Evolutionary conservation across 1,140 invertebrate genomes (phyloP), one percentile per base, ranked within the genome.

Genomic region (Spodoptera frugiperda): DNA sequence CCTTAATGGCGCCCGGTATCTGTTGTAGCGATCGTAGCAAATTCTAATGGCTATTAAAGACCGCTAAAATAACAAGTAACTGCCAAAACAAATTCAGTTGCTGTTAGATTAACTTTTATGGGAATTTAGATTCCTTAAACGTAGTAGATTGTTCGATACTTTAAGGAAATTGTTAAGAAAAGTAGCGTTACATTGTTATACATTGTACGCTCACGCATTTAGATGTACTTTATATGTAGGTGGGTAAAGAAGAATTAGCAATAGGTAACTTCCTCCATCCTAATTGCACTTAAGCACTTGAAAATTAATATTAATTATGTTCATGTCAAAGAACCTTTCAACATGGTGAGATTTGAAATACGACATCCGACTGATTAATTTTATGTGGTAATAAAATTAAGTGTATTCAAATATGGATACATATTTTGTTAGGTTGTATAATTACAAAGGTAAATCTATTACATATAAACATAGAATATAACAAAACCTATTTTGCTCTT

Each of bases 1-100:
- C 87, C 84, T 92, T 92, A 86, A 93, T 89, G 87, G 89, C 88
- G 87, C 83, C 85, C 82, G 80, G 85, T 90, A 90, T 88, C 87
- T 88, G 70, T 76, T 76, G 72, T 70, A 86, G 84, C 82, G 83
- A 89, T 92, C 88, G 87, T 87, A 84, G 86, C 89, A 87, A 91
- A 93, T 93, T 91, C 75, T 88, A 90, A 91, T 89, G 84, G 85
- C 82, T 82, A 80, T 93, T 89, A 87, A 85, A 86, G 86, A 71
- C 82, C 72, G 74, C 78, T 85, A 80, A 84, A 85, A 78, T 80
- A 77, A 71, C 73, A 82, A 68, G 72, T 83, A 84, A 86, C 78
- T 80, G 78, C 85, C 87, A 88, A 90, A 91, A 90, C 88, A 91
- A 90, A 91, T 91, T 85, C 80, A 78, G 79, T 76, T 82, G 77